These are phyloP conservation scores for Loris lydekkerianus DNA, from an alignment of 2,797 vertebrate species.

Conservation along the genomic window DNA sequence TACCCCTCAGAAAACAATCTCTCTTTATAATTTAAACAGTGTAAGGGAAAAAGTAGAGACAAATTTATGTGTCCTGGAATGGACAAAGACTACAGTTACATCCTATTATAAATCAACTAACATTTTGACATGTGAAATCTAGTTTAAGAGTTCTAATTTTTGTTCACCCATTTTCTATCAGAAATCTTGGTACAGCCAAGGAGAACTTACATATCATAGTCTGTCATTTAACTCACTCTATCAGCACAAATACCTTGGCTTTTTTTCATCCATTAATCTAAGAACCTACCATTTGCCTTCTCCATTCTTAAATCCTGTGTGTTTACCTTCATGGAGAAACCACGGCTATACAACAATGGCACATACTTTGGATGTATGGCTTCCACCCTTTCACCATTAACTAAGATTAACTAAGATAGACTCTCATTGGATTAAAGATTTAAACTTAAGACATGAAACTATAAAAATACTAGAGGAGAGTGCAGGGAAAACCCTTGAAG, in stretches of 20 bases:
- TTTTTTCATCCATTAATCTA: not conserved
- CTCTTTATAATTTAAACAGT: slow-evolving; percentile 50
- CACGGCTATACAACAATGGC: not conserved
- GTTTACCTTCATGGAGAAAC: not conserved
- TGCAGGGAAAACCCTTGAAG: too few relatives aligned
- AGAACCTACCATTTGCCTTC: slow-evolving; percentile 6
- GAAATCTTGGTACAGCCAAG: slow-evolving; percentile 18
- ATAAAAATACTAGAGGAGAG: too few relatives aligned
- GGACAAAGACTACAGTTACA: slow-evolving; percentile 41
- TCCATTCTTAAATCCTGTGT: not conserved
- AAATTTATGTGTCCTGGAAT: slow-evolving; percentile 50
- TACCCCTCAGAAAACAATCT: slow-evolving; percentile 56
- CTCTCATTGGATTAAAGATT: too few relatives aligned
- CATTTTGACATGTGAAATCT: slow-evolving; percentile 43
- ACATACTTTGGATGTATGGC: not conserved
- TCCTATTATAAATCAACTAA: slow-evolving; percentile 36
- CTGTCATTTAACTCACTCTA: not conserved
- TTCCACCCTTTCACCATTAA: not conserved
- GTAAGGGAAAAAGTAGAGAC: slow-evolving; percentile 42
- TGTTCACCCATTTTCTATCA: slow-evolving; percentile 1
- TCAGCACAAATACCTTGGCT: not conserved
- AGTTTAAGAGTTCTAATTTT: slow-evolving; percentile 41
- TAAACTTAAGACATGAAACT: too few relatives aligned
- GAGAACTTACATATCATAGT: not conserved
- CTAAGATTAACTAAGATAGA: too few relatives aligned